A percentile compares a stretch with the other conserved stretches of the same genome.
phyloP scores from a whole-genome alignment of 2,113 vertebrate species.

The Hemibagrus wyckioides region DNA sequence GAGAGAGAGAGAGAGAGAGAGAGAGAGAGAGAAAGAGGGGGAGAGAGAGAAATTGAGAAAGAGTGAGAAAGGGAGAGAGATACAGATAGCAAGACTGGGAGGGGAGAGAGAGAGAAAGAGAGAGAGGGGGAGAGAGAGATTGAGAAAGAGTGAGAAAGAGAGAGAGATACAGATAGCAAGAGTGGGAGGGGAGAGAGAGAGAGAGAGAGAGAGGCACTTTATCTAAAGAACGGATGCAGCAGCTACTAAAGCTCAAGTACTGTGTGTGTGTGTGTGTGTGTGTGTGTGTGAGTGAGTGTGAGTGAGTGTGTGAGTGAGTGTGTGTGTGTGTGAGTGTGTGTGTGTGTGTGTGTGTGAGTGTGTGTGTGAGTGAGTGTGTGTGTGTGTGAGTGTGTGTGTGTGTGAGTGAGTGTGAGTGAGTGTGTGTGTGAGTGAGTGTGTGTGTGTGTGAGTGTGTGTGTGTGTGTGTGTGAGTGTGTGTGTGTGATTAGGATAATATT shows the following conservation, averaged over 20 bases:
- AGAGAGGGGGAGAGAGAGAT: neutral
- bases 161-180: too few species aligned
- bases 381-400: conserved; percentile 48
- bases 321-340: conserved; percentile 44
- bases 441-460: conserved; percentile 25
- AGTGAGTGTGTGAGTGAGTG: too few species aligned
- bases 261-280: conserved; percentile 28
- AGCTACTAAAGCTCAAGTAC: conserved; percentile 26
- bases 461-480: conserved; percentile 44
- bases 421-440: conserved; percentile 27
- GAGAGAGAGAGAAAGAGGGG: neutral
- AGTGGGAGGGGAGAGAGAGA: neutral
- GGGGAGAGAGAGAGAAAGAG: neutral
- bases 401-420: conserved; percentile 31
- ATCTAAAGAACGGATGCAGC: neutral
- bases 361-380: conserved; percentile 12
- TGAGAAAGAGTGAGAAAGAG: neutral
- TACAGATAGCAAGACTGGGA: too few species aligned
- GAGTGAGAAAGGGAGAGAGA: neutral
- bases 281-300: too few species aligned
- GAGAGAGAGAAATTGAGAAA: neutral
- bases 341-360: too few species aligned
- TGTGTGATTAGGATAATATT: conserved; percentile 49
- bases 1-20: neutral
- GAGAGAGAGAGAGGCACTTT: neutral